A percentile compares a stretch with the other conserved stretches of the same genome.
phyloP scores from a whole-genome alignment of 2,888 invertebrate genomes.

The Steromphala cineraria region DNA sequence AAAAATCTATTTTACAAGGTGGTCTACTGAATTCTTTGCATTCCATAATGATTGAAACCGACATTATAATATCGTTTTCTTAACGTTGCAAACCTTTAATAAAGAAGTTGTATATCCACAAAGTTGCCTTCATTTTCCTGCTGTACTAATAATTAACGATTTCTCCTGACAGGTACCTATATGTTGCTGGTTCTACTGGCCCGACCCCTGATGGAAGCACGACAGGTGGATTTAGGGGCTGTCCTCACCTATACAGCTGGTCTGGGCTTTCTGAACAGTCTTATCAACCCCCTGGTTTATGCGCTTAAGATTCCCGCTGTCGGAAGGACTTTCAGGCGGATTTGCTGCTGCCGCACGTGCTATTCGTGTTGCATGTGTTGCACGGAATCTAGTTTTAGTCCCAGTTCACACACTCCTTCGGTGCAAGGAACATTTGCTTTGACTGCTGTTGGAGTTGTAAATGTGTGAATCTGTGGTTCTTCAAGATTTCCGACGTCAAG shows the following conservation, averaged over 20 bases:
- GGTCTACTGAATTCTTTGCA: too few species aligned
- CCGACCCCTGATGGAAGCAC: background rate
- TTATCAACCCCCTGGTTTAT: conserved; percentile 58
- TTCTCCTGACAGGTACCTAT: background rate
- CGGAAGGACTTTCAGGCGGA: conserved; percentile 34
- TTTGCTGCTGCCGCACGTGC: conserved; percentile 31
- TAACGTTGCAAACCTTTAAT: too few species aligned
- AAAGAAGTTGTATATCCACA: too few species aligned
- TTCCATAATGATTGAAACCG: too few species aligned
- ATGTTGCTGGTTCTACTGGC: background rate
- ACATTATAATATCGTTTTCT: too few species aligned
- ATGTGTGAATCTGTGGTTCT: too few species aligned
- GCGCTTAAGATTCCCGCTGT: conserved; percentile 48
- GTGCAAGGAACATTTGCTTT: background rate
- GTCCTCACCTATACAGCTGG: conserved; percentile 41
- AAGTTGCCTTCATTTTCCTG: too few species aligned
- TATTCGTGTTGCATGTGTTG: background rate
- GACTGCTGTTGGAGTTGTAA: background rate
- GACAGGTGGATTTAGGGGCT: conserved; percentile 30
- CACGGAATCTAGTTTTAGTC: background rate
- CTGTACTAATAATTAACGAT: background rate
- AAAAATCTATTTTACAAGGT: too few species aligned
- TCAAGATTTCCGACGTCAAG: too few species aligned
- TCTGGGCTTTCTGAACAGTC: conserved; percentile 47
- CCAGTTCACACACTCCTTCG: background rate